Evolutionary conservation across 2,113 vertebrate genomes (phyloP).

Genomic region (Neodon shergylaensis): DNA sequence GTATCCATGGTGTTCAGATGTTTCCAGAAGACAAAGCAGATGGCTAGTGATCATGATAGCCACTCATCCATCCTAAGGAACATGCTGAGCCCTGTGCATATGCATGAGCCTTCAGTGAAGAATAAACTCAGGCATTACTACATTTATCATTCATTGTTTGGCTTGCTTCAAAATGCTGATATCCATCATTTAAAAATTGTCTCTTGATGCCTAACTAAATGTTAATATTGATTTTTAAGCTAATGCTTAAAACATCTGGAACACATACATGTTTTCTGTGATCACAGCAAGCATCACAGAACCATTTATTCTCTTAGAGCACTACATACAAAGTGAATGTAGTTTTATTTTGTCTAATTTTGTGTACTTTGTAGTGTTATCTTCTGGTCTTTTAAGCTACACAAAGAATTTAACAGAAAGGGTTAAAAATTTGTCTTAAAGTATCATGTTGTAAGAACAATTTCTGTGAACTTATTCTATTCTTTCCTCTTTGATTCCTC

Average conservation of each 20-base stretch:
- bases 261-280: not conserved
- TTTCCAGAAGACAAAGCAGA: not conserved
- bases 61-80: not conserved
- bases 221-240: not conserved
- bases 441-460: constrained; percentile 51
- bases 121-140: not conserved
- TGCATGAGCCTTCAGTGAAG: not conserved
- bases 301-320: not conserved
- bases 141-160: not conserved
- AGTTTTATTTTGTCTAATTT: not conserved
- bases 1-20: not conserved
- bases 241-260: constrained; percentile 62
- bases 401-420: not conserved
- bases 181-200: not conserved
- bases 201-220: constrained; percentile 14
- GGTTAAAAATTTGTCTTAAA: constrained; percentile 41
- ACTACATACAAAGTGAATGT: not conserved
- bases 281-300: not conserved
- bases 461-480: constrained; percentile 67
- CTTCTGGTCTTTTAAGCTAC: constrained; percentile 32
- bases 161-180: constrained; percentile 3
- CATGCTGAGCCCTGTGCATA: not conserved
- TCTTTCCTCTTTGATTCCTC: constrained; percentile 67
- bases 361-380: constrained; percentile 33
- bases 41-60: not conserved